Conservation (phyloP, 2,113 vertebrate genomes). For the Aegotheles bennettii region DNA sequence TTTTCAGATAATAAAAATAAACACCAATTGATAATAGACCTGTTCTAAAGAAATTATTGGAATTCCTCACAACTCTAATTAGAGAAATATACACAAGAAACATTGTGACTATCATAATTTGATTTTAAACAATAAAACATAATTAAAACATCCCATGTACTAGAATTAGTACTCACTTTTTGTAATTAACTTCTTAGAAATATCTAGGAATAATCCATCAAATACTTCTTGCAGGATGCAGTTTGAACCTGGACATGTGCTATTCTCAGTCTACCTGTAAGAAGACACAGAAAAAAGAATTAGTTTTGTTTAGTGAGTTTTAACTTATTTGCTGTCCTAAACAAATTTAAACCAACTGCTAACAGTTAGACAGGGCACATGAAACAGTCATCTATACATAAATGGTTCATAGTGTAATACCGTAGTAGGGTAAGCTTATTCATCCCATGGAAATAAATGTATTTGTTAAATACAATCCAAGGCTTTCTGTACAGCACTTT, state of each 20-base stretch:
- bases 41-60: not conserved
- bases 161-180: slow-evolving; percentile 65
- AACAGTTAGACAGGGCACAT: not conserved
- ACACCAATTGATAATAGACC: not conserved
- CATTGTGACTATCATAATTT: not conserved
- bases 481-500: not conserved
- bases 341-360: not conserved
- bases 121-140: not conserved
- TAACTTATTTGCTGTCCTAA: not conserved
- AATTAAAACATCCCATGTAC: slow-evolving; percentile 17
- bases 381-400: not conserved
- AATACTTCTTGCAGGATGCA: slow-evolving; percentile 58
- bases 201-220: slow-evolving; percentile 79
- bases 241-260: slow-evolving; percentile 54
- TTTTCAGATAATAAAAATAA: not conserved
- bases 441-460: not conserved
- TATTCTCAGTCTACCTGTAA: slow-evolving; percentile 78
- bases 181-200: slow-evolving; percentile 63
- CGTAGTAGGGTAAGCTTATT: not conserved
- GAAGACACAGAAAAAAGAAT: slow-evolving; percentile 34
- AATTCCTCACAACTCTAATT: not conserved
- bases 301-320: not conserved
- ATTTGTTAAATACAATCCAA: not conserved
- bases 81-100: not conserved
- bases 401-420: not conserved